Percentiles rank a stretch among this genome's conserved stretches.
phyloP scores from a whole-genome alignment of 2,113 vertebrate species.

The Dasyornis broadbenti region DNA sequence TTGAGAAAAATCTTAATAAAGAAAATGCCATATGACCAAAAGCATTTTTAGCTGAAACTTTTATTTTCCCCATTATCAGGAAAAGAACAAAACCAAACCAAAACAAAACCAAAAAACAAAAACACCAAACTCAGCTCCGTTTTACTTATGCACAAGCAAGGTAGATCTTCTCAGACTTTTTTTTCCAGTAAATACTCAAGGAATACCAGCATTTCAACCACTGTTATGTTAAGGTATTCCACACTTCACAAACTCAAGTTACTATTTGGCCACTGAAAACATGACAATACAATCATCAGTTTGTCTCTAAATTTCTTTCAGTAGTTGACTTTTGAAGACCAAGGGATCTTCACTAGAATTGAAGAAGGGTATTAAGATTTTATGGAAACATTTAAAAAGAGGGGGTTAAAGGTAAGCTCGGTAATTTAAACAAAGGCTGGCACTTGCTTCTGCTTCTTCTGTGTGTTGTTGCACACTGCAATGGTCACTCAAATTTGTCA shows the following conservation, averaged over 20 bases:
- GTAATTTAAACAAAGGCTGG: not conserved
- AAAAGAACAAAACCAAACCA: not conserved
- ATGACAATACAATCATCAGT: not conserved
- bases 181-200: not conserved
- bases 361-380: not conserved
- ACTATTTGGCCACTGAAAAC: not conserved
- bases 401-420: not conserved
- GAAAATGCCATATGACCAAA: not conserved
- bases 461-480: not conserved
- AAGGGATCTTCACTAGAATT: not conserved
- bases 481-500: not conserved
- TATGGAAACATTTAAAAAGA: not conserved
- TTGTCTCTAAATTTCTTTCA: not conserved
- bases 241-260: not conserved
- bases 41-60: not conserved
- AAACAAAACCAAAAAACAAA: not conserved
- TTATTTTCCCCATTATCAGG: not conserved
- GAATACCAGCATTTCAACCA: not conserved
- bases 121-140: not conserved
- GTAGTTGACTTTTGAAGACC: not conserved
- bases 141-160: not conserved
- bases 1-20: not conserved
- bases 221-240: not conserved
- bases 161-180: not conserved
- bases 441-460: not conserved